Evolutionary conservation across 1,140 invertebrate genomes (phyloP).

Genomic region (Brachionus koreanus): DNA sequence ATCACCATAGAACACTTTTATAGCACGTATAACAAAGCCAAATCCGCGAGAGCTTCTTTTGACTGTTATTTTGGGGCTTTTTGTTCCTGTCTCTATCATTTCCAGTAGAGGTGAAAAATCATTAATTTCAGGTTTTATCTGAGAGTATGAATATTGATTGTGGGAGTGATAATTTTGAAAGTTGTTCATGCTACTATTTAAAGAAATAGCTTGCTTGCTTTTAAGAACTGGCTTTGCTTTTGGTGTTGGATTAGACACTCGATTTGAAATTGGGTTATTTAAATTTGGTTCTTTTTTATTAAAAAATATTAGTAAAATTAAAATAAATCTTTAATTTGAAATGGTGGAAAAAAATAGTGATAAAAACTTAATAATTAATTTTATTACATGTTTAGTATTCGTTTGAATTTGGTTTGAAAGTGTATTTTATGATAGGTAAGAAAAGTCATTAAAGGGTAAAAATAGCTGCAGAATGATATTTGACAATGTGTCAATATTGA

Average conservation of each 20-base stretch:
- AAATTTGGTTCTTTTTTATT: neutral
- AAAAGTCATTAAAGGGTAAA: no score
- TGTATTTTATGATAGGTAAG: no score
- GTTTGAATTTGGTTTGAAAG: no score
- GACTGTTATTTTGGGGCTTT: conserved; percentile 73
- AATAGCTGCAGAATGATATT: no score
- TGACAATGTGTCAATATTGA: no score
- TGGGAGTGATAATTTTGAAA: neutral
- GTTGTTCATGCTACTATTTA: neutral
- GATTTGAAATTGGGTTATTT: neutral
- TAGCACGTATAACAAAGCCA: conserved; percentile 91
- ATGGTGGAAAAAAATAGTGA: neutral
- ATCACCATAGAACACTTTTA: conserved; percentile 91
- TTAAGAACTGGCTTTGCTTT: neutral
- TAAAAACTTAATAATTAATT: neutral
- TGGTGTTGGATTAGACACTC: neutral
- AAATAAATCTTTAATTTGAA: no score
- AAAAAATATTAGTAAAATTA: neutral
- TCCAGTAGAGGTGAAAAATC: neutral
- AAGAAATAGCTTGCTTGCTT: neutral
- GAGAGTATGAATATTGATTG: neutral
- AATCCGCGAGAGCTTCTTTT: conserved; percentile 84
- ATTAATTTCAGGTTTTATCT: neutral
- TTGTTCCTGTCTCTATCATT: conserved; percentile 10
- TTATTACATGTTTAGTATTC: no score